Percentiles rank a stretch among this genome's conserved stretches.
Conservation (phyloP, 2,113 vertebrate species). For the Hypomesus transpacificus region DNA sequence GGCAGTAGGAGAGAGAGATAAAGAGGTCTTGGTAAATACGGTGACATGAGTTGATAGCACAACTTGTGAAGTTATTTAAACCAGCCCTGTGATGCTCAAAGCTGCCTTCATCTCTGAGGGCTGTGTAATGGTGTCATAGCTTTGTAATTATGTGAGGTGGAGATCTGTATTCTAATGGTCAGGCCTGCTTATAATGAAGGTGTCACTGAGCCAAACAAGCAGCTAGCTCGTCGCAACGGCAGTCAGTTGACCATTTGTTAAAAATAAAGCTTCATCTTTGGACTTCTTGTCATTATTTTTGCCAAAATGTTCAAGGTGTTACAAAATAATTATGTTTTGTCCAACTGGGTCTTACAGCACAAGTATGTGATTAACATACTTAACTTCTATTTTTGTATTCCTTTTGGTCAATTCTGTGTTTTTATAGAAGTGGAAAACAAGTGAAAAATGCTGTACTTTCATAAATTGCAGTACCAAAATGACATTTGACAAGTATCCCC, state of each 20-base stretch:
- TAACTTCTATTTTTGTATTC: neutral
- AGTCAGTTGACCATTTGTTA: conserved; percentile 59
- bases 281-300: conserved; percentile 54
- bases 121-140: conserved; percentile 41
- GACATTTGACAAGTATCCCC: too few species aligned
- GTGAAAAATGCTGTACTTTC: too few species aligned
- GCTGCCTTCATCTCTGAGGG: conserved; percentile 38
- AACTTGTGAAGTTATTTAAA: conserved; percentile 54
- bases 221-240: conserved; percentile 13
- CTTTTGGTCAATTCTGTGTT: neutral
- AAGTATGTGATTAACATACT: too few species aligned
- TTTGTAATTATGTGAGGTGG: conserved; percentile 64
- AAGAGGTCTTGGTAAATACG: conserved; percentile 45
- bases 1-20: neutral
- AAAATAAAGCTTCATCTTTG: conserved; percentile 48
- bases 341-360: neutral
- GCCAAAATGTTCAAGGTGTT: conserved; percentile 60
- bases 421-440: too few species aligned
- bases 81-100: conserved; percentile 29
- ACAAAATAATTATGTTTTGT: conserved; percentile 60
- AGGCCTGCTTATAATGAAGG: conserved; percentile 63
- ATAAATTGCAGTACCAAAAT: too few species aligned
- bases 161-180: conserved; percentile 42
- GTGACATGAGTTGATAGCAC: conserved; percentile 51
- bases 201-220: conserved; percentile 62